A percentile compares a stretch with the other conserved stretches of the same genome.
Evolutionary conservation across 2,113 vertebrate genomes (phyloP).

Genomic region (Pygoscelis antarcticus): DNA sequence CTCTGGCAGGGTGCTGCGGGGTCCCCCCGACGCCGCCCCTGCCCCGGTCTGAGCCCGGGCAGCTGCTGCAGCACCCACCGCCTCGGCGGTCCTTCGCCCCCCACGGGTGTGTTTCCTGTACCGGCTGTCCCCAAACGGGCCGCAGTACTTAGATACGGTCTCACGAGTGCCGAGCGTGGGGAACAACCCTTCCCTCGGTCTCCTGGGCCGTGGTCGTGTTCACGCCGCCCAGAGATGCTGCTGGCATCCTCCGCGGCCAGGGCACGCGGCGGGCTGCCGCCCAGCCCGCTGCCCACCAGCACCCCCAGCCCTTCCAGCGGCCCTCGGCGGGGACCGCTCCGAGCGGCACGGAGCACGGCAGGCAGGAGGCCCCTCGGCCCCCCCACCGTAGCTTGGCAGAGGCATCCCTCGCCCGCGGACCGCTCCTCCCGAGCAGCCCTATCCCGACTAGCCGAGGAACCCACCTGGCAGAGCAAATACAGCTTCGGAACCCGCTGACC

Average conservation of each 20-base stretch:
- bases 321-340: not conserved
- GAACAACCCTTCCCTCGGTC: not conserved
- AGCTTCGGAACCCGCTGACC: not conserved
- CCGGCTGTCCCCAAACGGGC: not conserved
- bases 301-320: not conserved
- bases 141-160: not conserved
- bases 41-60: not conserved
- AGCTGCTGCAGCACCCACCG: not conserved
- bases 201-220: not conserved
- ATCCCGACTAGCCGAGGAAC: not conserved
- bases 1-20: not conserved
- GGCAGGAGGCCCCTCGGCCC: not conserved
- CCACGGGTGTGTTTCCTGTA: not conserved
- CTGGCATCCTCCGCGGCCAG: not conserved
- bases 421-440: not conserved
- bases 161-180: fast-evolving
- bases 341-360: too few relatives aligned
- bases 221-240: not conserved
- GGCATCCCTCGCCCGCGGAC: not conserved
- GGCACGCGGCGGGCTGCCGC: not conserved
- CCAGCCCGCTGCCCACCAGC: not conserved
- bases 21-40: not conserved
- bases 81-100: not conserved
- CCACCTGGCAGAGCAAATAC: not conserved
- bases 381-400: not conserved